Evolutionary conservation across 1,140 invertebrate genomes (phyloP), one percentile per base, ranked within the genome.

Genomic region (Leptinotarsa defecta): DNA sequence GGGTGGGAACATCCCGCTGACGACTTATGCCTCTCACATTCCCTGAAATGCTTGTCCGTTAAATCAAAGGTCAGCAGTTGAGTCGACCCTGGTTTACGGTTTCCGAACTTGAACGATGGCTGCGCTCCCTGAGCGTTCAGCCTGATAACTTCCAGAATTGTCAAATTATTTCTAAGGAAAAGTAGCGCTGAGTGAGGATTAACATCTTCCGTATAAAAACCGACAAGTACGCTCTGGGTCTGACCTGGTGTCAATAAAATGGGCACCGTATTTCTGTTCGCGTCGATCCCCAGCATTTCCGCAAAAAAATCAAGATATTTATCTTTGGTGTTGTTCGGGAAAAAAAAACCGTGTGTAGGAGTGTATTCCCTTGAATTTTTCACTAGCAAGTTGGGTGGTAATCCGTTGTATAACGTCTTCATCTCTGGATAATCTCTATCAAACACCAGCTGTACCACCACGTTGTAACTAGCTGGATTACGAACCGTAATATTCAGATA

Each of bases 61-160:
- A 98, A 89, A 86, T 98, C 95, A 85, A 98, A 97, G 1, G 93
- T 81, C 17, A 97, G 85, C 1, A 94, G 92, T 15, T 90, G 89
- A 13, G 84, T 82, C 0, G 92, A 92, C 6, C 94, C 94, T 0
- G 96, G 93, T 67, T 93, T 92, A 2, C 94, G 91, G 85, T 96
- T 96, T n/a, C 94, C 96, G 82, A 99, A 93, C 82, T 94, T 94
- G 84, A 99, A 94, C 84, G 95, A 91, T 13, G 96, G 95, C 77
- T 91, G 86, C 1, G 94, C 94, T 15, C 95, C 96, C 80, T 93
- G 89, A 0, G 96, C 96, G 67, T 90, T 91, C 43, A 99, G 83
- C 78, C 92, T 90, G 15, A 98, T 86, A 17, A 92, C 91, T 86
- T 99, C 97, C 79, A 98, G 87, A 65, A 96, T 92, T 1, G 97